Percentiles rank a stretch among this genome's conserved stretches.
phyloP scores from a whole-genome alignment of 2,888 invertebrate genomes.

The Agrypnus murinus region DNA sequence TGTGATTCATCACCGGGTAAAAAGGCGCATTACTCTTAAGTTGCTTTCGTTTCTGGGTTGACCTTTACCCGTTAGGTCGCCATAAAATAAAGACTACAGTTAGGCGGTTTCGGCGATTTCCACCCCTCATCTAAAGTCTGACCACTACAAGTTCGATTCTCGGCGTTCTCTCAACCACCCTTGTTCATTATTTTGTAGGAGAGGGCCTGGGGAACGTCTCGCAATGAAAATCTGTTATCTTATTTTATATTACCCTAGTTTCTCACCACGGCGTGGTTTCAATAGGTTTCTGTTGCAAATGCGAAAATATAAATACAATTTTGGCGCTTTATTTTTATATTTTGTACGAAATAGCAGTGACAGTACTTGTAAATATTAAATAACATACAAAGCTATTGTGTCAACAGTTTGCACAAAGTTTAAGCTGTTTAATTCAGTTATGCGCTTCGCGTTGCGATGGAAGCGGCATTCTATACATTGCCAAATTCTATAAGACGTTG shows the following conservation, averaged over 20 bases:
- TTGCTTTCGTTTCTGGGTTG: too few species aligned
- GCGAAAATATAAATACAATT: too few species aligned
- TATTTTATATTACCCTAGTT: slow-evolving; percentile 20
- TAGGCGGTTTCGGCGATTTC: slow-evolving; percentile 15
- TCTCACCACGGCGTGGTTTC: slow-evolving; percentile 10
- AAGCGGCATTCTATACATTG: slow-evolving; percentile 41
- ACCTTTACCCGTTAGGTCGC: background rate
- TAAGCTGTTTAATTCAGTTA: slow-evolving; percentile 49
- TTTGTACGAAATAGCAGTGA: background rate
- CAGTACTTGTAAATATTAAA: slow-evolving; percentile 29
- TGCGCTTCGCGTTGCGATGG: slow-evolving; percentile 43
- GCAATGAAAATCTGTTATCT: slow-evolving; percentile 35
- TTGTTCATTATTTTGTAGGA: slow-evolving; percentile 35
- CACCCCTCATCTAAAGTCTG: slow-evolving; percentile 8
- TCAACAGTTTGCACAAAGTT: slow-evolving; percentile 45
- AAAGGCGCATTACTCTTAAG: too few species aligned
- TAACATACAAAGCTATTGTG: slow-evolving; percentile 39
- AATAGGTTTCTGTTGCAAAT: slow-evolving; percentile 7
- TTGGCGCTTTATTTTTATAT: too few species aligned
- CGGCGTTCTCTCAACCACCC: slow-evolving; percentile 17
- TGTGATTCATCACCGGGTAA: too few species aligned
- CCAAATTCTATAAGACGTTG: slow-evolving; percentile 49
- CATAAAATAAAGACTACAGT: slow-evolving; percentile 16
- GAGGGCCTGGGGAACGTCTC: slow-evolving; percentile 15
- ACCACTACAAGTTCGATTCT: slow-evolving; percentile 28